Evolutionary conservation across 2,888 invertebrate genomes (phyloP).

Genomic region (Sarcophaga rosellei): DNA sequence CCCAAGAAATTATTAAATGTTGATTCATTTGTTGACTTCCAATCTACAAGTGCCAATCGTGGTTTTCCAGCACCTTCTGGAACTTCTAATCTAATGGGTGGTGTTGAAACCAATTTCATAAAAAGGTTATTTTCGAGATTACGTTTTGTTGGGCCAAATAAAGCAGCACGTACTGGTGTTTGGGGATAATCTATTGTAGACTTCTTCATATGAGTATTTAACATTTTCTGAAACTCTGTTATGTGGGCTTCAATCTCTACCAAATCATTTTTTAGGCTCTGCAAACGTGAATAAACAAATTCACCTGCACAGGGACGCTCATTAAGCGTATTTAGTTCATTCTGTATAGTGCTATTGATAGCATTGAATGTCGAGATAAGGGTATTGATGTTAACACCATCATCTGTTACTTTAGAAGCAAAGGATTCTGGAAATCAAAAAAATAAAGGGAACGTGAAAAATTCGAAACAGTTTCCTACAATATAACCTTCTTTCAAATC

Average conservation of each 20-base stretch:
- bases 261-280: conserved; percentile 72
- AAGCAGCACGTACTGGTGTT: conserved; percentile 61
- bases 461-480: not conserved
- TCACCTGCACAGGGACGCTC: conserved; percentile 73
- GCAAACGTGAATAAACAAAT: conserved; percentile 73
- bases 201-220: conserved; percentile 69
- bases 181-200: conserved; percentile 27
- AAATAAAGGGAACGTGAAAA: not conserved
- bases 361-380: conserved; percentile 74
- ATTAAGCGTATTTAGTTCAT: conserved; percentile 73
- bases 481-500: conserved; percentile 52
- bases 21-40: conserved; percentile 71
- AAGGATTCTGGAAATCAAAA: conserved; percentile 55
- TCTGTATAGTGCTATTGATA: conserved; percentile 73
- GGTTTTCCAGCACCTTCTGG: conserved; percentile 69
- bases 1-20: conserved; percentile 69
- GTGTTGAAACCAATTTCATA: conserved; percentile 77
- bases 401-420: conserved; percentile 38
- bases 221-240: conserved; percentile 72
- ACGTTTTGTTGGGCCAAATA: not conserved
- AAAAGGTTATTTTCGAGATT: conserved; percentile 69
- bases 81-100: conserved; percentile 77
- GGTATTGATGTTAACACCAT: conserved; percentile 70
- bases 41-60: conserved; percentile 76
- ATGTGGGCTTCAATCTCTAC: conserved; percentile 74